These are phyloP conservation scores for Dysdera silvatica DNA, from an alignment of 1,140 invertebrate species.

Conservation along the genomic window DNA sequence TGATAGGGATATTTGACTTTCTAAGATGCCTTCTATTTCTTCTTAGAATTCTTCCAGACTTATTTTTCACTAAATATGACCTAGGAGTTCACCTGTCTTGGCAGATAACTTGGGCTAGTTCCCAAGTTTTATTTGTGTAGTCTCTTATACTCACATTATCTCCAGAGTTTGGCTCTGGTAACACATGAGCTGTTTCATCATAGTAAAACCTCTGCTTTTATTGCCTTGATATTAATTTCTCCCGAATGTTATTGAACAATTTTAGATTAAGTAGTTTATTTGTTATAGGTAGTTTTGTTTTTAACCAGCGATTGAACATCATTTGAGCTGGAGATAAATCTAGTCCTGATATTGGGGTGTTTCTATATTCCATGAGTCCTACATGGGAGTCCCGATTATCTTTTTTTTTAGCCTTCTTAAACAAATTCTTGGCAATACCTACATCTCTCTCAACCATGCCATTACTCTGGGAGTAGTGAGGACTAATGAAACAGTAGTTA, in stretches of 20 bases:
- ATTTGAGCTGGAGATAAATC: conserved; percentile 8
- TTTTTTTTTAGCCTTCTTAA: conserved; percentile 6
- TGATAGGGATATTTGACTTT: too few relatives aligned
- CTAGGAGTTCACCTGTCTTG: too few relatives aligned
- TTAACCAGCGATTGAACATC: background rate
- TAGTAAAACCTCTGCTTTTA: background rate
- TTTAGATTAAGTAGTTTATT: background rate
- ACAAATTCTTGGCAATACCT: conserved; percentile 1
- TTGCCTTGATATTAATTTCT: background rate
- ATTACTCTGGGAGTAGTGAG: conserved; percentile 11
- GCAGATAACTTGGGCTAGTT: too few relatives aligned
- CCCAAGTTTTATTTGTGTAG: too few relatives aligned
- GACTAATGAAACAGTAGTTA: background rate
- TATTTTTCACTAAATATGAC: too few relatives aligned
- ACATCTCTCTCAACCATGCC: conserved; percentile 6
- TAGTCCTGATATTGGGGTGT: background rate
- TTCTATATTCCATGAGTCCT: conserved; percentile 7
- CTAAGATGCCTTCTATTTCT: too few relatives aligned
- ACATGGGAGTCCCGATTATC: too few relatives aligned
- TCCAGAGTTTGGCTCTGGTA: too few relatives aligned
- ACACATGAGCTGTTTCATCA: too few relatives aligned
- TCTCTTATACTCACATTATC: too few relatives aligned
- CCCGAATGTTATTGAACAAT: background rate
- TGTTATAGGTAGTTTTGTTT: background rate
- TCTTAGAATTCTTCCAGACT: too few relatives aligned